Conservation (phyloP, 2,797 vertebrate genomes). For the Fistularia commersonii region DNA sequence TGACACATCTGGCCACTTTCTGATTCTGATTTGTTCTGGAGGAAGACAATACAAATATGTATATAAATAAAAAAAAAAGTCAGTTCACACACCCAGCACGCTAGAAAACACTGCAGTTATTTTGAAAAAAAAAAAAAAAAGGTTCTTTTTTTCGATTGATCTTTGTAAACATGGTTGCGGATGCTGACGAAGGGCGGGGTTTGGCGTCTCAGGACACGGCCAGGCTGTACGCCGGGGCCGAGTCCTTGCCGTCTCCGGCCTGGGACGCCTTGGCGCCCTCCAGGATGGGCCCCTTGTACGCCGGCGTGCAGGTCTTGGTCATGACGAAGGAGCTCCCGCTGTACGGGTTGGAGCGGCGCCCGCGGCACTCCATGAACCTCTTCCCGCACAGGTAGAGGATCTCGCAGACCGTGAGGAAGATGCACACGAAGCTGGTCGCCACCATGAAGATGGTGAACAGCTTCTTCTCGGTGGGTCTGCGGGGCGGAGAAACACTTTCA, state of each 20-base stretch:
- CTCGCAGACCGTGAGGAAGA: slow-evolving; percentile 77
- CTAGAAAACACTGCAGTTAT: no score
- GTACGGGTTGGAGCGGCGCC: accelerated
- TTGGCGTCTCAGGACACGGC: slow-evolving; percentile 44
- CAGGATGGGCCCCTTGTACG: slow-evolving; percentile 15
- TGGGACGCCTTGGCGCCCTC: slow-evolving; percentile 20
- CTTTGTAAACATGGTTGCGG: no score
- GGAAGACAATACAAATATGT: no score
- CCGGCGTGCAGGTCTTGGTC: slow-evolving; percentile 18
- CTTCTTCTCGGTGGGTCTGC: slow-evolving; percentile 82
- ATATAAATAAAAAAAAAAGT: no score
- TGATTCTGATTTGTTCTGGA: no score
- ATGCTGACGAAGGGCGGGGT: no score
- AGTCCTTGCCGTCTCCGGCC: slow-evolving; percentile 11
- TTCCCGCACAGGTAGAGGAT: slow-evolving; percentile 79
- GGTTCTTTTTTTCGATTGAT: no score
- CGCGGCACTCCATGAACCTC: slow-evolving; percentile 64
- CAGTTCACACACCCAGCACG: no score
- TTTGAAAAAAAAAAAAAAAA: no score
- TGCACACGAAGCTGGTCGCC: slow-evolving; percentile 74
- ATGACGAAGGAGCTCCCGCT: slow-evolving; percentile 37
- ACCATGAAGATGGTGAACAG: slow-evolving; percentile 85
- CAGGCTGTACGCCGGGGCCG: slow-evolving; percentile 42
- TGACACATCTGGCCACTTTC: no score
- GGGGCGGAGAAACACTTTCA: no score